Conservation (phyloP, 2,888 invertebrate genomes). For the Tromatobia lineatoria region DNA sequence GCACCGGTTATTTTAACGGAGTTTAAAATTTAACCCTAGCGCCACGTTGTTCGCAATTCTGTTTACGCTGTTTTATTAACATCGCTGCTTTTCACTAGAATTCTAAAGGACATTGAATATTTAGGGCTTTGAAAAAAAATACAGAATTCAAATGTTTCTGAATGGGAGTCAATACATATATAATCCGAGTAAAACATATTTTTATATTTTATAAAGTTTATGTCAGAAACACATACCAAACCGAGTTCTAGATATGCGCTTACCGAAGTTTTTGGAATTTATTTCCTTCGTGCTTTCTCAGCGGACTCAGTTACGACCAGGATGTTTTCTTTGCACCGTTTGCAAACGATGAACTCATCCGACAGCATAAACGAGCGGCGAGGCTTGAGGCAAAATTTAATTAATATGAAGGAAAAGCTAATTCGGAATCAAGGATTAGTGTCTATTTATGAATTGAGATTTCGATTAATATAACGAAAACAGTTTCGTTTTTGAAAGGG, state of each 20-base stretch:
- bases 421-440: conserved; percentile 1
- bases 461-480: neutral
- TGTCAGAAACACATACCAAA: neutral
- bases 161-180: neutral
- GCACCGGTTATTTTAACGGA: conserved; percentile 24
- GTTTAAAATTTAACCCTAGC: neutral
- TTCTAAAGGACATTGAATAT: neutral
- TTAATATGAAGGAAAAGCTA: conserved; percentile 15
- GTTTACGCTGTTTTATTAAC: neutral
- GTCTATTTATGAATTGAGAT: neutral
- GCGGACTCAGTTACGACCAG: neutral
- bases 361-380: neutral
- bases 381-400: neutral
- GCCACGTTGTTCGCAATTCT: neutral
- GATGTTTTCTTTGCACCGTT: neutral
- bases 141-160: neutral
- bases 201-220: conserved; percentile 4
- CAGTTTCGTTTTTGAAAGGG: neutral
- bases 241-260: neutral
- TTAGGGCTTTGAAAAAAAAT: neutral
- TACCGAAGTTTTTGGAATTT: neutral
- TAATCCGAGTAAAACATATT: neutral
- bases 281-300: neutral
- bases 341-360: neutral
- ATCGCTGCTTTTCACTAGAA: neutral